phyloP scores from a whole-genome alignment of 2,888 invertebrate species.

The Erannis defoliaria region DNA sequence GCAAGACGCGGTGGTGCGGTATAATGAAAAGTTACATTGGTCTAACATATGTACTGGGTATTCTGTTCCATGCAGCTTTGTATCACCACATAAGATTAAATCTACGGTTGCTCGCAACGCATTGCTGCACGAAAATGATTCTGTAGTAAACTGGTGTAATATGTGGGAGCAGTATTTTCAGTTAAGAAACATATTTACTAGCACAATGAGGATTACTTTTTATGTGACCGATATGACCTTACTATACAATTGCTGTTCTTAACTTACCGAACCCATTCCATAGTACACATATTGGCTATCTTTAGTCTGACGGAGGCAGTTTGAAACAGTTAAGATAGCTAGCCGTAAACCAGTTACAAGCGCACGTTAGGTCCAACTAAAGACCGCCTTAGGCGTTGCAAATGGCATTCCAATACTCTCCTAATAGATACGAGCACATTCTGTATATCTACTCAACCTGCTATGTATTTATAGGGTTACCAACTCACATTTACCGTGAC shows the following conservation, averaged over 20 bases:
- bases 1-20: constrained; percentile 46
- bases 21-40: constrained; percentile 64
- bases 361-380: constrained; percentile 18
- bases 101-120: constrained; percentile 21
- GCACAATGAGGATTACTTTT: too few relatives aligned
- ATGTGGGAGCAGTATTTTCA: neutral
- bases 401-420: constrained; percentile 24
- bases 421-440: constrained; percentile 10
- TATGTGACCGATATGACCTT: too few relatives aligned
- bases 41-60: constrained; percentile 30
- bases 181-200: neutral
- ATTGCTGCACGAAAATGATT: constrained; percentile 18
- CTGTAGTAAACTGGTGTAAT: constrained; percentile 4
- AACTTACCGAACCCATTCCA: neutral
- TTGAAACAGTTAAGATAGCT: constrained; percentile 15
- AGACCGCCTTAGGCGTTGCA: constrained; percentile 3
- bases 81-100: constrained; percentile 34
- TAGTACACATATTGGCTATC: neutral
- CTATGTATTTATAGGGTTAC: constrained; percentile 7
- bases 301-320: constrained; percentile 10
- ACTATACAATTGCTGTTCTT: too few relatives aligned
- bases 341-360: constrained; percentile 13
- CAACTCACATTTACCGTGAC: neutral
- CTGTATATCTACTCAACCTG: constrained; percentile 1
- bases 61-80: constrained; percentile 22